Evolutionary conservation across 2,113 vertebrate genomes (phyloP).

Genomic region (Lycaon pictus): DNA sequence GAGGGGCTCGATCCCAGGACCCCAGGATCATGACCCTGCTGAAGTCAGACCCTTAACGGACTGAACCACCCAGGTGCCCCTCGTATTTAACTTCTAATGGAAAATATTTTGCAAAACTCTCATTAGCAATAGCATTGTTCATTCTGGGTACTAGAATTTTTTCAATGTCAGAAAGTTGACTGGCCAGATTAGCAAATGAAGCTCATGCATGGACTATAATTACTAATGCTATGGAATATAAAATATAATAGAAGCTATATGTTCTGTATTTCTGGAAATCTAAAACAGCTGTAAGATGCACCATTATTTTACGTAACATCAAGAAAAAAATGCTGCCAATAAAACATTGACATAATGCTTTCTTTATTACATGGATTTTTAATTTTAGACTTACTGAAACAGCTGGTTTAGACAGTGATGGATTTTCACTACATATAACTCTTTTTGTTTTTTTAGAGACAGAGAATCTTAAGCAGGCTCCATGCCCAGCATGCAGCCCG

Average conservation of each 20-base stretch:
- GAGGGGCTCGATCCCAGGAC: no score
- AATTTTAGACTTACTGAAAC: background rate
- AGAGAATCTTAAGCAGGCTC: no score
- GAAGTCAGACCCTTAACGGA: no score
- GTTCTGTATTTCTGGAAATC: background rate
- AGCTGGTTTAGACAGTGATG: background rate
- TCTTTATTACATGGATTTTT: background rate
- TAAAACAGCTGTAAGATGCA: background rate
- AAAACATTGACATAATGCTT: background rate
- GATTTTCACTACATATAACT: background rate
- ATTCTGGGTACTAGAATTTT: background rate
- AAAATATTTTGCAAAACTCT: background rate
- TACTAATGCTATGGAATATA: background rate
- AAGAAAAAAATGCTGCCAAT: background rate
- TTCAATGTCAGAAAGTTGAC: background rate
- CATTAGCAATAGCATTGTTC: background rate
- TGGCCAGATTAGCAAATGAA: background rate
- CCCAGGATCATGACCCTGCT: no score
- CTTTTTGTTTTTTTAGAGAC: no score
- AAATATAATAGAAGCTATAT: background rate
- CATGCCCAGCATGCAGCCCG: no score
- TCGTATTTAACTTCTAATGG: background rate
- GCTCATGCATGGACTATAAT: background rate
- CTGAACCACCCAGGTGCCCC: no score
- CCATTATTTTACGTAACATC: background rate